Base-by-base conservation (phyloP, 2,797 vertebrate species). In the Phrynocephalus vlangalii region DNA sequence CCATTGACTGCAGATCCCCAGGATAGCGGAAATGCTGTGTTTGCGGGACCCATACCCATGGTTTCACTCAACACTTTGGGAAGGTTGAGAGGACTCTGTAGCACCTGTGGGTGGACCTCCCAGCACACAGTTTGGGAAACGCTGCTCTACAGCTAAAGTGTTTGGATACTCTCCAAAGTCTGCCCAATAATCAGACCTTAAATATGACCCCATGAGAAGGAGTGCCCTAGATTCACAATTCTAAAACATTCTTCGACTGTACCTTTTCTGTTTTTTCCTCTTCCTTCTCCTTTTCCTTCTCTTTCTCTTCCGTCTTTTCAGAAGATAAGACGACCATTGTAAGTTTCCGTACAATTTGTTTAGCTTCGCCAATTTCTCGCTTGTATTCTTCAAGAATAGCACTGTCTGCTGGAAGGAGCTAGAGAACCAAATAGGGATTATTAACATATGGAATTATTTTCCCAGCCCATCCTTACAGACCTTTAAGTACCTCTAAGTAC, bases 221-320 rank as follows among this genome's bases (percentile, higher is more conserved):
- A 24, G 18, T 24, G 5, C 11, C 22, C 5, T 11, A 66, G 60
- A 28, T 84, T 79, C 18, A 84, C 85, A 66, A 79, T 44, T 5
- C 15, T 79, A 85, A 16, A 56, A 83, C 8, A 3, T 63, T 77
- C 13, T 13, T 18, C 63, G 8, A 18, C 88, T 2, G 79, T 95
- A 99, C 99, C 98, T 99, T 99, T 70, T 99, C 99, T 0, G 97
- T 97, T 94, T 99, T 99, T 81, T 99, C 99, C 82, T 99, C 99
- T 66, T 99, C 99, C 88, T 99, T 99, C 85, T 99, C 98, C 83
- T 99, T 99, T 80, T 99, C 99, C 86, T 98, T 99, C 26, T 99
- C 98, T 94, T 99, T 99, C 88, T 99, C 99, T 28, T 99, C 99
- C 15, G 96, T 97, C 96, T 99, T 99, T 93, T 99, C 99, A 4